Base-by-base conservation (phyloP, 2,113 vertebrate species). In the Echinops telfairi region DNA sequence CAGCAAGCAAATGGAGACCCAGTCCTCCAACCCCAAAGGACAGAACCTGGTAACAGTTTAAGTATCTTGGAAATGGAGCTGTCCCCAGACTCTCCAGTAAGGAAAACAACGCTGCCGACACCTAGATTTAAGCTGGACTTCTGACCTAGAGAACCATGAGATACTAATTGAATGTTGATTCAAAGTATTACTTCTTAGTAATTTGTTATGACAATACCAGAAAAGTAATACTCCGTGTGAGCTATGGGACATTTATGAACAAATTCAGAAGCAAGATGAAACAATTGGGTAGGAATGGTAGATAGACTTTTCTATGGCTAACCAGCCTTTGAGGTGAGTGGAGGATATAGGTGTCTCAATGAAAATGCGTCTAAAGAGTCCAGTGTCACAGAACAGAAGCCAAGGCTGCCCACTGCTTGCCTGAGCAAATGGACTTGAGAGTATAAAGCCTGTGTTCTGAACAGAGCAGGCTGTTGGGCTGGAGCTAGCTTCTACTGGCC, bases 151-250 rank as follows among this genome's bases (percentile, higher is more conserved):
- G 47, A 70, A 68, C 20, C 43, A 15, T 47, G 58, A 58, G 23
- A 70, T 68, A 77, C 47, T 58, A 86, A 88, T n/a, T 22, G 14
- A 8, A 4, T 75, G 2, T 75, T 66, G 40, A 66, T 88, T 23
- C 43, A 53, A 92, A 38, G 36, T 80, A 23, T 68, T 83, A 71
- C 58, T 80, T 68, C 38, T 90, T 68, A 15, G 11, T 75, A 33
- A 68, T 86, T 68, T 96, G 25, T 91, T 82, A 77, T 70, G 73
- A 29, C 38, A 91, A 27, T 6, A 43, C 27, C 40, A 79, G 36
- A 66, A 84, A 93, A 84, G 2, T 15, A 62, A 79, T 66, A 53
- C 47, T 53, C 47, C 88, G 29, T 36, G 4, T 77, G 36, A 82
- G 19, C 62, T 33, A 68, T 66, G 14, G 78, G 25, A 11, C 14